These are phyloP conservation scores for Drosophila melanocephala DNA, from an alignment of 2,888 invertebrate genomes.

Conservation along the genomic window DNA sequence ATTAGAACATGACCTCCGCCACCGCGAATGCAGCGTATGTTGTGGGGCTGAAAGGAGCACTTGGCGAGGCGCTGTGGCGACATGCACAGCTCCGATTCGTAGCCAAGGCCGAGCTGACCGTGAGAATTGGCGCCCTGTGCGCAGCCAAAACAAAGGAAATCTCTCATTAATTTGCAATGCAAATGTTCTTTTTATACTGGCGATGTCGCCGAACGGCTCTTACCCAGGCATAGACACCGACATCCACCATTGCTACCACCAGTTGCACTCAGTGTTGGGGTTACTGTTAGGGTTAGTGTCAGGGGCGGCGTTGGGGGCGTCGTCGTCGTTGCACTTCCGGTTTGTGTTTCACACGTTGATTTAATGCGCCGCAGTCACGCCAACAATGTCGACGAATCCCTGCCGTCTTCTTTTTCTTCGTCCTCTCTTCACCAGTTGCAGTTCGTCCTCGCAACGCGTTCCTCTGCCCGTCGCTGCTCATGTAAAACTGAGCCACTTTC, in stretches of 20 bases:
- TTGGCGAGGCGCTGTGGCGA: conserved; percentile 86
- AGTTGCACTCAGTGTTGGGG: conserved; percentile 55
- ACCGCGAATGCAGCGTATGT: conserved; percentile 89
- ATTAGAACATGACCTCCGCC: conserved; percentile 92
- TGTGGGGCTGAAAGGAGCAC: conserved; percentile 82
- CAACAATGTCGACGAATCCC: conserved; percentile 40
- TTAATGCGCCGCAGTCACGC: conserved; percentile 79
- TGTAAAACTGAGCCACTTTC: conserved; percentile 67
- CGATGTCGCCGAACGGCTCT: conserved; percentile 31
- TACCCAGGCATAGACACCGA: conserved; percentile 73
- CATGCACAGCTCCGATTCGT: conserved; percentile 89
- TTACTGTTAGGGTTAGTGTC: conserved; percentile 5
- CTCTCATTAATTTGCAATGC: conserved; percentile 80
- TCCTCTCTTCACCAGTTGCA: conserved; percentile 16
- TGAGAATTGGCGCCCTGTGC: conserved; percentile 93
- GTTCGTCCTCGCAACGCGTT: conserved; percentile 35
- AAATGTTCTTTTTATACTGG: conserved; percentile 44
- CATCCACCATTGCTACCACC: conserved; percentile 56
- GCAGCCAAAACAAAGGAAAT: conserved; percentile 66
- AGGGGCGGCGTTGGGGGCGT: conserved; percentile 9
- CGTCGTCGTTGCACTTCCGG: conserved; percentile 71
- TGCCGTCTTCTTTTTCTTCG: conserved; percentile 12
- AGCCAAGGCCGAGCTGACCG: conserved; percentile 91
- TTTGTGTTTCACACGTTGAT: conserved; percentile 77
- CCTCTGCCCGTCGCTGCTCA: conserved; percentile 62